Conservation (phyloP, 1,140 invertebrate genomes). For the Camponotus vicinus region DNA sequence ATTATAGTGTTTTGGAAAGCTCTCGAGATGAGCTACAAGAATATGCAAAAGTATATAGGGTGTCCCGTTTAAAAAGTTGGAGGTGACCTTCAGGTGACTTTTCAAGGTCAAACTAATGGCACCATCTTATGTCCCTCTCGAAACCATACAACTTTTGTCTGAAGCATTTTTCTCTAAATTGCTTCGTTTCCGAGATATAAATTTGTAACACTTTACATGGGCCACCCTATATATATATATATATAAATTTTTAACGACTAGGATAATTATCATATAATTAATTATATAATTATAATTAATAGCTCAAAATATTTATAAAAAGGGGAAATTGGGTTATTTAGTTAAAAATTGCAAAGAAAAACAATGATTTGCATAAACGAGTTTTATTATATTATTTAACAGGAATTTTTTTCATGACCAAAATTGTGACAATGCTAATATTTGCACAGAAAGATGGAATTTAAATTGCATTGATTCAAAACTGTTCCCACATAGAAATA, state of each 20-base stretch:
- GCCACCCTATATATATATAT: too few species aligned
- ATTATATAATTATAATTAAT: background rate
- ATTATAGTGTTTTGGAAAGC: too few species aligned
- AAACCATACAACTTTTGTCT: too few species aligned
- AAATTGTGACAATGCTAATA: background rate
- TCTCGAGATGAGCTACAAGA: too few species aligned
- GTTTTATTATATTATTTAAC: slow-evolving; percentile 44
- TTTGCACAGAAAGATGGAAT: slow-evolving; percentile 35
- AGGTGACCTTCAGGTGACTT: too few species aligned
- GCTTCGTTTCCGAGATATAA: too few species aligned
- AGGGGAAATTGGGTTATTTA: background rate
- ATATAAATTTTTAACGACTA: background rate
- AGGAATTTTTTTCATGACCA: background rate
- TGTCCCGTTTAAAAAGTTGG: too few species aligned
- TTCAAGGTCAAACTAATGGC: too few species aligned
- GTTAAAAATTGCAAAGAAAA: background rate
- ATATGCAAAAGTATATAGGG: too few species aligned
- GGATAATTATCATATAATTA: slow-evolving; percentile 19
- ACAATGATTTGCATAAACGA: slow-evolving; percentile 10
- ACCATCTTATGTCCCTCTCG: too few species aligned
- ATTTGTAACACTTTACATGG: too few species aligned
- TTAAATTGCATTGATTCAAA: slow-evolving; percentile 38
- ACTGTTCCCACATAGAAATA: slow-evolving; percentile 21
- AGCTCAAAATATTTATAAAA: background rate
- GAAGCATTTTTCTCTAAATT: too few species aligned